Conservation (phyloP, 1,140 invertebrate species). For the Diplogasteroides magnus region DNA sequence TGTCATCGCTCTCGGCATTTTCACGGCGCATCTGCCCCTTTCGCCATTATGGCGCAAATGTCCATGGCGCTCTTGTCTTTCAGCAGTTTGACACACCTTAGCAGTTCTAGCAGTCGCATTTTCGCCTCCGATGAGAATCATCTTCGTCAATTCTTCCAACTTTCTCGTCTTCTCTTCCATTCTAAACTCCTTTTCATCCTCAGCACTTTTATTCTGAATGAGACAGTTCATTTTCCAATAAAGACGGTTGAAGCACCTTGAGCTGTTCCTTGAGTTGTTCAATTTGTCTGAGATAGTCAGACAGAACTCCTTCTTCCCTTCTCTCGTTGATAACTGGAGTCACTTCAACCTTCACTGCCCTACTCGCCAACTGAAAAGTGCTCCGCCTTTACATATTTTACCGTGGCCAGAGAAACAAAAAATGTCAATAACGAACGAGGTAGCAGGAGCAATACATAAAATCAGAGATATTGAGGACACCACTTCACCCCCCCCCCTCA, state of each 20-base stretch:
- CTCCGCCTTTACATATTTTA: too few relatives aligned
- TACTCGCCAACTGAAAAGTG: not conserved
- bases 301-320: not conserved
- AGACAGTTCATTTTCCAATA: not conserved
- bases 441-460: too few relatives aligned
- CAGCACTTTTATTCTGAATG: not conserved
- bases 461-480: too few relatives aligned
- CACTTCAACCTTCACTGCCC: not conserved
- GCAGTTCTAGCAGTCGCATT: not conserved
- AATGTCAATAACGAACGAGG: too few relatives aligned
- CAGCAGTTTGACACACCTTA: not conserved
- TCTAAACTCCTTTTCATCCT: not conserved
- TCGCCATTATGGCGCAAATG: not conserved
- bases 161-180: not conserved
- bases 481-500: too few relatives aligned
- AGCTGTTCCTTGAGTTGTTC: not conserved
- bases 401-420: too few relatives aligned
- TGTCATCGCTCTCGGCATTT: too few relatives aligned
- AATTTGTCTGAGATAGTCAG: not conserved
- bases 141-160: not conserved
- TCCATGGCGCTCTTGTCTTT: not conserved
- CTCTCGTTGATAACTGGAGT: not conserved
- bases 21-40: too few relatives aligned
- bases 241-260: not conserved
- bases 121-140: not conserved